Evolutionary conservation across 1,140 invertebrate species (phyloP).

Genomic region (Eupeodes corollae): DNA sequence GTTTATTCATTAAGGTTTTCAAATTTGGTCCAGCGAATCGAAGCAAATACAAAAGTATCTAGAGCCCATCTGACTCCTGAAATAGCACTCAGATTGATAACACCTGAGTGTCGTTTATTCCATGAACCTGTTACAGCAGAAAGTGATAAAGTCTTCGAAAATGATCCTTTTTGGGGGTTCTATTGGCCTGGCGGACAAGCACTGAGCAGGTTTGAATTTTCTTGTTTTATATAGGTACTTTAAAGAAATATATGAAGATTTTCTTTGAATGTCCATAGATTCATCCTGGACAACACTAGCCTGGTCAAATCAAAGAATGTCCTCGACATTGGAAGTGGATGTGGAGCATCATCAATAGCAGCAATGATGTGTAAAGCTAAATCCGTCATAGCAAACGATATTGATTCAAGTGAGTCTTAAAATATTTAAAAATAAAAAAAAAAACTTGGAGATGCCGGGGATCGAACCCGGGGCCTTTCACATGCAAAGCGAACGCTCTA

Average conservation of each 20-base stretch:
- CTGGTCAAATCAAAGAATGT: slow-evolving; percentile 20
- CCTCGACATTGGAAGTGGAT: slow-evolving; percentile 38
- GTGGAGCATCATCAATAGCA: slow-evolving; percentile 38
- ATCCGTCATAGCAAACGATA: slow-evolving; percentile 38
- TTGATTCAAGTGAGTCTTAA: slow-evolving; percentile 19
- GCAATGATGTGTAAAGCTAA: slow-evolving; percentile 26
- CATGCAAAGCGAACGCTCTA: slow-evolving; percentile 83
- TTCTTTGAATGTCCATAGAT: slow-evolving; percentile 22
- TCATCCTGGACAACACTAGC: slow-evolving; percentile 38
- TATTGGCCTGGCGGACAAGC: slow-evolving; percentile 51
- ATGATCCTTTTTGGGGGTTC: slow-evolving; percentile 47
- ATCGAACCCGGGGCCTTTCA: slow-evolving; percentile 76
- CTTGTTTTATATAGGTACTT: too few species aligned
- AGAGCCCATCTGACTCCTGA: slow-evolving; percentile 44
- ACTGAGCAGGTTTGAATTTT: slow-evolving; percentile 13
- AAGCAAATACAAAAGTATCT: slow-evolving; percentile 8
- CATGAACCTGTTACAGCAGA: slow-evolving; percentile 20
- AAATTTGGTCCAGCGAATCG: too few species aligned
- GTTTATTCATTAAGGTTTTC: too few species aligned
- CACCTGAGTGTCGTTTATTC: slow-evolving; percentile 41
- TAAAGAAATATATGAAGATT: slow-evolving; percentile 29
- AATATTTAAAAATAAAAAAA: not conserved
- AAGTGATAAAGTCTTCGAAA: slow-evolving; percentile 20
- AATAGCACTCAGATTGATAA: slow-evolving; percentile 42
- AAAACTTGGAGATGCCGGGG: slow-evolving; percentile 51